Evolutionary conservation across 2,888 invertebrate species (phyloP), one percentile per base, ranked within the genome.

Genomic region (Drosophila parthenogenetica): DNA sequence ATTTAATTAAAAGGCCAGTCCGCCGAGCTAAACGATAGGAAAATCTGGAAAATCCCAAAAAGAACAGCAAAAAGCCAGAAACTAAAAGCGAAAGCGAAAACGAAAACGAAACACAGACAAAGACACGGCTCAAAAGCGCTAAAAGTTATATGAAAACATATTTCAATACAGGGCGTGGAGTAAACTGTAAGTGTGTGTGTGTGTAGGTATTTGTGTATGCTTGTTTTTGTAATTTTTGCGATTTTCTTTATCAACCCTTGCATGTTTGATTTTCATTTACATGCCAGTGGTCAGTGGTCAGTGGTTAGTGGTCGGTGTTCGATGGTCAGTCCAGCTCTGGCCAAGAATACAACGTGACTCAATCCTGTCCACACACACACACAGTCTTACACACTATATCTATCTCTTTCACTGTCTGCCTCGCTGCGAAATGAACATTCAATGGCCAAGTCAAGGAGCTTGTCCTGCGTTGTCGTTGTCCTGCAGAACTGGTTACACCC

Each of bases 231-330:
- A 80, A 81, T 81, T 89, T 77, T 58, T 37, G 89, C 90, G 89
- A 90, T 90, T 90, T 90, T 82, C 83, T 81, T 80, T 89, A 90
- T 89, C 88, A 88, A 87, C 87, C 89, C 89, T 92, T 91, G 91
- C 92, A 91, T 92, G 92, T 92, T 90, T 91, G 90, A 91, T 90
- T 92, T 91, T 90, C 90, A 92, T 92, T 92, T 91, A 89, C 88
- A 91, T 89, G 89, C 81, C 81, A 79, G 78, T 46, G 46, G 19
- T n/a, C 48, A 55, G 37, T 32, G 45, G 22, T 2, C 29, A 22
- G 39, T 16, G 48, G 50, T 13, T 22, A 39, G 14, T 32, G 39
- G 5, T 22, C 40, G 39, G 39, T 22, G 25, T 7, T 19, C 11
- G 25, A 13, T 16, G 46, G 46, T 14, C 8, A 61, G 58, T 60